Percentiles rank a stretch among this genome's conserved stretches.
Evolutionary conservation across 1,140 invertebrate genomes (phyloP).

Genomic region (Saxidomus purpurata): DNA sequence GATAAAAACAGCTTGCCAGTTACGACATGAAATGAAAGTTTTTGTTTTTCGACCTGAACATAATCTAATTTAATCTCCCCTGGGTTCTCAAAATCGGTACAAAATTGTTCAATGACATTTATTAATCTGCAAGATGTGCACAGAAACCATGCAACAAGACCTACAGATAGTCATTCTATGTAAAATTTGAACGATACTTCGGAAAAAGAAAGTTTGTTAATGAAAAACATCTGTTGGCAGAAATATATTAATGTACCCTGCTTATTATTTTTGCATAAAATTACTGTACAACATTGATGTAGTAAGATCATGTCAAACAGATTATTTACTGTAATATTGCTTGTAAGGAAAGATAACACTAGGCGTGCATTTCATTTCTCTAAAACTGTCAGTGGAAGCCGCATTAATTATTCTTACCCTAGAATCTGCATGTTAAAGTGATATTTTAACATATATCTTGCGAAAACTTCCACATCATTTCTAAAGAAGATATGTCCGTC

Average conservation of each 20-base stretch:
- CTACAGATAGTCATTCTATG: background rate
- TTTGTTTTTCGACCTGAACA: conserved; percentile 18
- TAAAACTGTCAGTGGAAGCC: too few species aligned
- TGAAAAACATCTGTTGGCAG: background rate
- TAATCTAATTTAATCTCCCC: conserved; percentile 55
- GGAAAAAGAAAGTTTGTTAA: conserved; percentile 35
- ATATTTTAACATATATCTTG: too few species aligned
- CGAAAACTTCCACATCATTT: too few species aligned
- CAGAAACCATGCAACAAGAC: conserved; percentile 60
- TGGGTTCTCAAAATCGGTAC: conserved; percentile 4
- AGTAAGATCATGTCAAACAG: background rate
- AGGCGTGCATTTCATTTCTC: background rate
- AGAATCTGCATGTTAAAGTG: too few species aligned
- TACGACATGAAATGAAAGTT: conserved; percentile 55
- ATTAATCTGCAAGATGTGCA: conserved; percentile 31
- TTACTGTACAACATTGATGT: background rate
- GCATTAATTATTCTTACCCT: too few species aligned
- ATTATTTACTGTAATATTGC: background rate
- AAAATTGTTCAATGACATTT: conserved; percentile 24
- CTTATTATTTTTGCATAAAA: background rate
- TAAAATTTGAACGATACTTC: background rate
- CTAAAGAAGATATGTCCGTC: too few species aligned
- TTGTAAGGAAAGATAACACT: background rate
- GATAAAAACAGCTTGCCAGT: conserved; percentile 40
- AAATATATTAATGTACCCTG: background rate